Base-by-base conservation (phyloP, 2,113 vertebrate genomes). In the Thalassoma bifasciatum region DNA sequence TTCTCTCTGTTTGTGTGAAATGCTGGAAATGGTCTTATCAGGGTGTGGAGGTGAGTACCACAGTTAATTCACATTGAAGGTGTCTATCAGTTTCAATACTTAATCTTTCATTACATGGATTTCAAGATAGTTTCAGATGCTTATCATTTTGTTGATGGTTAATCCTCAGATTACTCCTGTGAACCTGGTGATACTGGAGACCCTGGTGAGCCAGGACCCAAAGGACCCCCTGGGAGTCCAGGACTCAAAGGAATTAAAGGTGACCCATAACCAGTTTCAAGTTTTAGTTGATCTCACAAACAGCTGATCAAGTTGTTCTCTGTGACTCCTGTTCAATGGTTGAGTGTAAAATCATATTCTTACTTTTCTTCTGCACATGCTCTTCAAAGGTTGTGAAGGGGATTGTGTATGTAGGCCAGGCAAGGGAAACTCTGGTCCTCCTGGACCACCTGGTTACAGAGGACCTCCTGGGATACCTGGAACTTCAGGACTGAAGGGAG, bases 401-500 rank as follows among this genome's bases (percentile, higher is more conserved):
- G 38, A 22, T 14, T 91, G 88, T 78, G 0, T 54, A 21, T 90
- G 88, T 72, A 5, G 6, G 3, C 30, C n/a, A 61, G 26, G 19
- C 36, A 23, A 1, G 3, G 78, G 72, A 50, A 44, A 0, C 0
- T 1, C n/a, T 36, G 86, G 88, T 0, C 62, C 34, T 1, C 72
- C 77, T 66, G 90, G 90, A 66, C 82, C 56, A 42, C 22, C 16
- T 54, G 88, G 88, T 70, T 77, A 50, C 66, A 52, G 65, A 61
- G 90, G 90, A 51, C 16, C 42, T 24, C 71, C 73, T 36, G 90
- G 90, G 2, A 50, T 90, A 50, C 93, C 73, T 61, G 95, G 96
- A 49, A 60, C 66, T 0, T 83, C 91, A 46, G 96, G 96, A 82
- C 79, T 92, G n/a, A 82, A 83, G 36, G 96, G 96, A 22, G 37